Base-by-base conservation (phyloP, 1,140 invertebrate species). In the Drosophila malerkotliana region DNA sequence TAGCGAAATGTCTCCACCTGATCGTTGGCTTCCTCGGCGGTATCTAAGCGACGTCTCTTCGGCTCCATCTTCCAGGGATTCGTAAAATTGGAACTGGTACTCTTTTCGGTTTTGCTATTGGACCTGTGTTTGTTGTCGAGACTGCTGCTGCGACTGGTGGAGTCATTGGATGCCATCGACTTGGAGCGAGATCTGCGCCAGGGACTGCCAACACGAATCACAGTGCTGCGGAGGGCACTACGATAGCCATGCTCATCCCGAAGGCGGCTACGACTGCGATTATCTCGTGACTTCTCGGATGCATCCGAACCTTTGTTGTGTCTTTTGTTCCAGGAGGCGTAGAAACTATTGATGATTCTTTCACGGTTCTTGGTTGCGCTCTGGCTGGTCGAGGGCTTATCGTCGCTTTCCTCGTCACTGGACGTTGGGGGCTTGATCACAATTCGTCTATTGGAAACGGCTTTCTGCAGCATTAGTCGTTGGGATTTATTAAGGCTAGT, bases 1-100 rank as follows among this genome's bases (percentile, higher is more conserved):
- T n/a, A 9, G 15, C 67, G 67, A 10, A 52, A 71, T 1, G 1
- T 0, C 1, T 67, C 45, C 5, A 28, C 53, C 1, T 14, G 47
- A 4, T 7, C 24, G 21, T 37, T 37, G 34, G 34, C 34, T 4
- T 12, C 3, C 34, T 37, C 34, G 10, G 34, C 10, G 34, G 34
- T 3, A 2, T 10, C 12, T 1, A 37, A 3, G 3, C 41, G 34
- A 3, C 12, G 34, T 1, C 10, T 4, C 34, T 37, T 44, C 14
- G 41, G n/a, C 14, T 44, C 15, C 41, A n/a, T 1, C 5, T 44
- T 44, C 41, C 41, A 14, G 14, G n/a, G 41, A 15, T 44, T 44
- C 5, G 10, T 12, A 4, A 37, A 12, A 12, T n/a, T 10, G 1
- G 34, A 4, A 37, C 15, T 15, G 41, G 39, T 5, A 14, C n/a